Conservation (phyloP, 2,797 vertebrate species). For the Borostomias antarcticus region DNA sequence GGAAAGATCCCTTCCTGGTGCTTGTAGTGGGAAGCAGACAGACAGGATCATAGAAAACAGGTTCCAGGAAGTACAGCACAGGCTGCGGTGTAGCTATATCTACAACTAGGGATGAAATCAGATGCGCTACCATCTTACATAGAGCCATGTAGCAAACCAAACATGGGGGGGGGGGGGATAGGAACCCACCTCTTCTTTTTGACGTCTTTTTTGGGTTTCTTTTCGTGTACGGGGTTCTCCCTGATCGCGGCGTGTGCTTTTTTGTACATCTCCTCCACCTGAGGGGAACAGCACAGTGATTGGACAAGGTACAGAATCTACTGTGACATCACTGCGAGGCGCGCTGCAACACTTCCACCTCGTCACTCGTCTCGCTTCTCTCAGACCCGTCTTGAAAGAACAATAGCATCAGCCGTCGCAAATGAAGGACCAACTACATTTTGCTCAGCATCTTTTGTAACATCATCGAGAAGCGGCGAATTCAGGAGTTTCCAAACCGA, state of each 20-base stretch:
- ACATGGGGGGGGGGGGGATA: too few relatives aligned
- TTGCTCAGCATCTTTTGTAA: constrained; percentile 65
- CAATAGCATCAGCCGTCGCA: constrained; percentile 69
- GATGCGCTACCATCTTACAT: neutral
- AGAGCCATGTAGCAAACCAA: neutral
- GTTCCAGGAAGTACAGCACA: neutral
- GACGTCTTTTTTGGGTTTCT: constrained; percentile 92
- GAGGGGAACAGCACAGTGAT: constrained; percentile 14
- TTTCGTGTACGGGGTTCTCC: constrained; percentile 91
- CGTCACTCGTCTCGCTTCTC: constrained; percentile 39
- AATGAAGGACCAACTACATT: constrained; percentile 79
- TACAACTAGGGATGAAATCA: neutral
- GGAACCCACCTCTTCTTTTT: constrained; percentile 95
- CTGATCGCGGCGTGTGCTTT: constrained; percentile 92
- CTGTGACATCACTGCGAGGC: neutral
- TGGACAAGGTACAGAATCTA: neutral
- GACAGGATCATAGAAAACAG: neutral
- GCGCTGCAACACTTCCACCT: neutral
- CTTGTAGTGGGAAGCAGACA: neutral
- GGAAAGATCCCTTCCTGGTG: too few relatives aligned
- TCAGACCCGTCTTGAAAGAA: constrained; percentile 76
- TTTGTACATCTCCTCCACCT: constrained; percentile 98
- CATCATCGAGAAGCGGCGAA: constrained; percentile 67
- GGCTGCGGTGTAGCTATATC: neutral
- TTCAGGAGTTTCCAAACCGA: neutral